Conservation (phyloP, 2,888 invertebrate species). For the Lampropteryx suffumata region DNA sequence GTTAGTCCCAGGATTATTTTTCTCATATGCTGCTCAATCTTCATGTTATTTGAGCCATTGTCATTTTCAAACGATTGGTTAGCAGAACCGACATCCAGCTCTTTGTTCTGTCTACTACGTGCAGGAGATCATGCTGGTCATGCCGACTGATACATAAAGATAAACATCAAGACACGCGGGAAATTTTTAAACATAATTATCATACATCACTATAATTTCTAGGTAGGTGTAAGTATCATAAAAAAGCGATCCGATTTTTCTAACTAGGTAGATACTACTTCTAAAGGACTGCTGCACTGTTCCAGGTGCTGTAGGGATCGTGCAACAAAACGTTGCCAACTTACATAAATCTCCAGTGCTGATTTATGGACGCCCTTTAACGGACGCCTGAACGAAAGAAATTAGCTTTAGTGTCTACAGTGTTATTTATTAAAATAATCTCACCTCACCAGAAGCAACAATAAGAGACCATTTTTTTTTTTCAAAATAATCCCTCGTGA, state of each 20-base stretch:
- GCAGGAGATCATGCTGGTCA: constrained; percentile 32
- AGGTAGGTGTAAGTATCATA: constrained; percentile 11
- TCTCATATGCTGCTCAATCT: too few relatives aligned
- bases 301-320: constrained; percentile 59
- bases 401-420: constrained; percentile 54
- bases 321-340: constrained; percentile 63
- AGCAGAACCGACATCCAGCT: too few relatives aligned
- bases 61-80: too few relatives aligned
- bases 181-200: constrained; percentile 5
- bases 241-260: too few relatives aligned
- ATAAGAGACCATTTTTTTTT: too few relatives aligned
- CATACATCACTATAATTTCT: constrained; percentile 22
- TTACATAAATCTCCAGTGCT: constrained; percentile 82
- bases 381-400: constrained; percentile 76
- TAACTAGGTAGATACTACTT: constrained; percentile 28
- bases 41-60: too few relatives aligned
- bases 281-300: constrained; percentile 55
- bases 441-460: constrained; percentile 1
- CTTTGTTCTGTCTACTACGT: constrained; percentile 34
- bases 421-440: constrained; percentile 16
- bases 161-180: constrained; percentile 1
- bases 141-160: constrained; percentile 1
- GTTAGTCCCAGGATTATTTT: too few relatives aligned
- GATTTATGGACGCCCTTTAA: constrained; percentile 80
- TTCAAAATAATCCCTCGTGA: background rate